phyloP scores from a whole-genome alignment of 2,113 vertebrate genomes.

The Plestiodon gilberti region DNA sequence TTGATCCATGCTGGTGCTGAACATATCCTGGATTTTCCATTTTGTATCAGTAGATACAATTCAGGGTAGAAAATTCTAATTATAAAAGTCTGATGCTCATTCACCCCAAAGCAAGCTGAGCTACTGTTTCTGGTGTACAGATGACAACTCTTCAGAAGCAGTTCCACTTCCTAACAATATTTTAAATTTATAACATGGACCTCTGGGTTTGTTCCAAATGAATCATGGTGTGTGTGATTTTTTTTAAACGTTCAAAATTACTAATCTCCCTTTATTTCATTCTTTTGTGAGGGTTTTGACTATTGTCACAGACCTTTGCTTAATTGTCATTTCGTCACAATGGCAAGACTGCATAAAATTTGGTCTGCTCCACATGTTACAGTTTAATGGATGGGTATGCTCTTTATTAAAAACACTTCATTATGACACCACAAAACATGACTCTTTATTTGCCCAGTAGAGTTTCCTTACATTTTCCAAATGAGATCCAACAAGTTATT shows the following conservation, averaged over 20 bases:
- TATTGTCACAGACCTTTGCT: conserved; percentile 66
- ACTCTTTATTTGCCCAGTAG: conserved; percentile 32
- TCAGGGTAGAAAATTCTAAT: background rate
- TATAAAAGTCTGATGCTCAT: background rate
- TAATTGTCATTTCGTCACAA: conserved; percentile 66
- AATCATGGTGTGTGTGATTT: no score
- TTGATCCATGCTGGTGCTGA: background rate
- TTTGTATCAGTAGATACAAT: background rate
- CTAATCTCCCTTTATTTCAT: conserved; percentile 64
- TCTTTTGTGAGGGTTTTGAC: conserved; percentile 59
- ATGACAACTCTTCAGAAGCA: background rate
- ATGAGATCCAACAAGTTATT: conserved; percentile 50
- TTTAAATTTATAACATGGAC: background rate
- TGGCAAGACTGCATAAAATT: conserved; percentile 56
- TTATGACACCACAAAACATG: conserved; percentile 52
- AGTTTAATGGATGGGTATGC: conserved; percentile 64
- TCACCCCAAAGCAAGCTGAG: background rate
- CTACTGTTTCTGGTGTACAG: background rate
- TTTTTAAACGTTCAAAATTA: conserved; percentile 60
- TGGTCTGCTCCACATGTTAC: conserved; percentile 54
- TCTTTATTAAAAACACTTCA: conserved; percentile 60
- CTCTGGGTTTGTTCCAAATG: background rate
- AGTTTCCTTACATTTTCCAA: conserved; percentile 34
- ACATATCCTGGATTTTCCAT: background rate
- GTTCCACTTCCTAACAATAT: background rate